phyloP scores from a whole-genome alignment of 2,113 vertebrate genomes.

The Lipophrys pholis region DNA sequence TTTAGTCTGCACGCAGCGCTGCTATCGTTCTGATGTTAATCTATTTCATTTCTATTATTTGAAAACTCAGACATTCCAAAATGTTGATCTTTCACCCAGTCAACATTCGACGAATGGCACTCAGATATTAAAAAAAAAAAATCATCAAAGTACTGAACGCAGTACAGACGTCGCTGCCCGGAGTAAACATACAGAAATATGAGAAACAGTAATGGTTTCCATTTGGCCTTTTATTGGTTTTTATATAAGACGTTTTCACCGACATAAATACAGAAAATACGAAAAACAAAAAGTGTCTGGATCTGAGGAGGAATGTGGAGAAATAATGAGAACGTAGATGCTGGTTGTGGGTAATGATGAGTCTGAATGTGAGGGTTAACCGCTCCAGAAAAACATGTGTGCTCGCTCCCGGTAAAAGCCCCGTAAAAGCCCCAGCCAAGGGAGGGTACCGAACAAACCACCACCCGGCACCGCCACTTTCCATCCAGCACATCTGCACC shows the following conservation, averaged over 20 bases:
- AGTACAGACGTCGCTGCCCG: neutral
- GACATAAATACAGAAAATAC: slow-evolving; percentile 53
- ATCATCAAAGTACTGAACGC: no score
- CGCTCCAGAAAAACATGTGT: slow-evolving; percentile 65
- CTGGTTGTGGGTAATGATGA: slow-evolving; percentile 71
- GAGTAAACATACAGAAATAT: slow-evolving; percentile 48
- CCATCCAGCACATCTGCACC: slow-evolving; percentile 61
- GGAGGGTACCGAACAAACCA: slow-evolving; percentile 54
- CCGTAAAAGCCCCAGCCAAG: slow-evolving; percentile 60
- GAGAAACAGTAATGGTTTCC: slow-evolving; percentile 55
- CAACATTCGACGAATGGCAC: no score
- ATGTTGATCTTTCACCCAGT: no score
- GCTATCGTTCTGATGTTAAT: no score
- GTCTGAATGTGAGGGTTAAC: slow-evolving; percentile 64
- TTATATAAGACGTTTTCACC: slow-evolving; percentile 32
- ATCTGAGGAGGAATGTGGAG: slow-evolving; percentile 36
- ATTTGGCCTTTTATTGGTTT: slow-evolving; percentile 59
- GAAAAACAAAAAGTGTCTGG: slow-evolving; percentile 54
- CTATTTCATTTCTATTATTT: no score
- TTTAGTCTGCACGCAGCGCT: no score
- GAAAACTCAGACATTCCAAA: no score
- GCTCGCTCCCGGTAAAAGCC: slow-evolving; percentile 47
- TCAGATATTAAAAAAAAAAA: no score
- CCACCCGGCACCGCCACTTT: slow-evolving; percentile 53
- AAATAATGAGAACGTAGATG: slow-evolving; percentile 60